These are phyloP conservation scores for Poeciliopsis retropinna DNA, from an alignment of 2,113 vertebrate species.

Conservation along the genomic window DNA sequence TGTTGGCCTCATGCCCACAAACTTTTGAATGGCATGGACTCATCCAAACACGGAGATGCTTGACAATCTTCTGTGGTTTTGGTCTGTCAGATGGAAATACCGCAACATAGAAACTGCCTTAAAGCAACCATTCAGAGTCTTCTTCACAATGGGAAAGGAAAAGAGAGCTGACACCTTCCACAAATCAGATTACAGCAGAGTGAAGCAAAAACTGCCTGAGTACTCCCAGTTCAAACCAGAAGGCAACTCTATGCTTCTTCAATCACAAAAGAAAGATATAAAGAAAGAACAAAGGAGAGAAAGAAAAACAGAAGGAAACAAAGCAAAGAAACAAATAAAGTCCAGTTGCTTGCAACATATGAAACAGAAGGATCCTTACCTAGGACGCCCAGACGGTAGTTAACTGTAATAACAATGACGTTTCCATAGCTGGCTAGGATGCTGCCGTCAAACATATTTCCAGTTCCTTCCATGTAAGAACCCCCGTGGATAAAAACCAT, in stretches of 20 bases:
- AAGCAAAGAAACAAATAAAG: background rate
- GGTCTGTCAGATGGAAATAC: background rate
- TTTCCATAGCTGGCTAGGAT: constrained; percentile 99
- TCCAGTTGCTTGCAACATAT: background rate
- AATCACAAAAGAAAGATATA: background rate
- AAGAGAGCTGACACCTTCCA: background rate
- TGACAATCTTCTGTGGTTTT: background rate
- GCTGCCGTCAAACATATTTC: constrained; percentile 99
- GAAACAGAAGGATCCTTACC: constrained; percentile 85
- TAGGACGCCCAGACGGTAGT: constrained; percentile 97
- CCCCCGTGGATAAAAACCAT: constrained; percentile 99
- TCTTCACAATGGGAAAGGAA: background rate
- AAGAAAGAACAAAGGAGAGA: too few relatives aligned
- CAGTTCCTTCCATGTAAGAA: constrained; percentile 99
- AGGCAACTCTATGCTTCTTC: background rate
- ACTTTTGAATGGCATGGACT: background rate
- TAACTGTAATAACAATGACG: constrained; percentile 99
- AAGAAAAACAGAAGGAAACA: background rate
- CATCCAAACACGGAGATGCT: background rate
- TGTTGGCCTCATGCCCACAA: background rate
- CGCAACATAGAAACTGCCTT: background rate
- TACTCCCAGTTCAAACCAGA: background rate
- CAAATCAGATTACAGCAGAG: background rate
- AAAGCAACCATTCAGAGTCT: background rate
- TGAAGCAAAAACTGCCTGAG: background rate